Evolutionary conservation across 2,888 invertebrate species (phyloP).

Genomic region (Callosobruchus maculatus): DNA sequence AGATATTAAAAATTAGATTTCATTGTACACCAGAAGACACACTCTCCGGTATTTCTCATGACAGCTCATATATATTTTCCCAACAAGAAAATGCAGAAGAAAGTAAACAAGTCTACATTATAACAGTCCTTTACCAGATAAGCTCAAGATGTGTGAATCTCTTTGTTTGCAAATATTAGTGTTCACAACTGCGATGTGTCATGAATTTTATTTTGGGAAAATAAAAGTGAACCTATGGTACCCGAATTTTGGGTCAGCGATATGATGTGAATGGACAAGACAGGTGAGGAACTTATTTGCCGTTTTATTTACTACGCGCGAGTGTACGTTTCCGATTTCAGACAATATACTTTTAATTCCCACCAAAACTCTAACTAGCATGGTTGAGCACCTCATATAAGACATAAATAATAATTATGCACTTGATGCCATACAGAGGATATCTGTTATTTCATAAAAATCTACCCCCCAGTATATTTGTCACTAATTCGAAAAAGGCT

Average conservation of each 20-base stretch:
- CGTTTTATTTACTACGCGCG: too few species aligned
- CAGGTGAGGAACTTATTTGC: too few species aligned
- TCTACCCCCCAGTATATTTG: too few species aligned
- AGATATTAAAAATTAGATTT: neutral
- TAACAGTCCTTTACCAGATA: neutral
- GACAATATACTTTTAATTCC: too few species aligned
- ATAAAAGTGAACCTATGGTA: neutral
- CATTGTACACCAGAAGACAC: neutral
- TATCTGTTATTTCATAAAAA: too few species aligned
- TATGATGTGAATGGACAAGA: neutral
- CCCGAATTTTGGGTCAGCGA: neutral
- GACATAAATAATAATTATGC: too few species aligned
- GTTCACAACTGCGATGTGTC: neutral
- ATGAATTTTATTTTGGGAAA: neutral
- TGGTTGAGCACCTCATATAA: too few species aligned
- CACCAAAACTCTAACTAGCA: too few species aligned
- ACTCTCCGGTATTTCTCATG: neutral
- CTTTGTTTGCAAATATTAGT: neutral
- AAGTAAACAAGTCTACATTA: neutral
- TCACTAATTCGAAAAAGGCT: too few species aligned
- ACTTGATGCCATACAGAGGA: too few species aligned
- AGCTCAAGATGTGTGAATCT: neutral
- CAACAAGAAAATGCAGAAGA: neutral
- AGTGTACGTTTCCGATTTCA: too few species aligned
- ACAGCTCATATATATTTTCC: neutral